phyloP scores from a whole-genome alignment of 2,888 invertebrate genomes.

The Gordius sp. region DNA sequence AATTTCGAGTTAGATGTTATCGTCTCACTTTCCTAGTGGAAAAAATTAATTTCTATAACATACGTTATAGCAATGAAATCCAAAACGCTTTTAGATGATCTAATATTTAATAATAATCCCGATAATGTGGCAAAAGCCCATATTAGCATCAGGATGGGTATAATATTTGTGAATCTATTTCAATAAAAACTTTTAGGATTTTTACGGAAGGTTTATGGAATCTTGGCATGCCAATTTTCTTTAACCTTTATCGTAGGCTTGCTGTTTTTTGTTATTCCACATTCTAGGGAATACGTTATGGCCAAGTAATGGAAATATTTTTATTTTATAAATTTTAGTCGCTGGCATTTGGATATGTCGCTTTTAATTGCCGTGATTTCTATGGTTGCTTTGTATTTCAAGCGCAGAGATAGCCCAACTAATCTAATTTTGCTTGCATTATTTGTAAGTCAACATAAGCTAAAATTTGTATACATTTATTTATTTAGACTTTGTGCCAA shows the following conservation, averaged over 20 bases:
- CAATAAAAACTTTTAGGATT: constrained; percentile 9
- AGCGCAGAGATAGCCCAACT: not conserved
- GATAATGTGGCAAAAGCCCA: not conserved
- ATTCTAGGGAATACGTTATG: not conserved
- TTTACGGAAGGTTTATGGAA: constrained; percentile 3
- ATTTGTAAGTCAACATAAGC: constrained; percentile 10
- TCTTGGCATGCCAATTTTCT: not conserved
- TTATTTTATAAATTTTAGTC: not conserved
- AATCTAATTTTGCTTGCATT: not conserved
- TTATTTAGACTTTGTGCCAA: constrained; percentile 13
- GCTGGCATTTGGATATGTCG: not conserved
- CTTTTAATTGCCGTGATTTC: not conserved
- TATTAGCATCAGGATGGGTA: not conserved
- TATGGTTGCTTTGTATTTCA: not conserved
- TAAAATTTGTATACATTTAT: constrained; percentile 2
- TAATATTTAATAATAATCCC: too few relatives aligned
- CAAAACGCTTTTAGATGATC: too few relatives aligned
- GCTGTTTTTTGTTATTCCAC: not conserved
- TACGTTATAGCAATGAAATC: too few relatives aligned
- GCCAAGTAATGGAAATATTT: not conserved
- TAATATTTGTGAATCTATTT: not conserved
- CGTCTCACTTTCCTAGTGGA: too few relatives aligned
- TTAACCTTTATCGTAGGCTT: not conserved
- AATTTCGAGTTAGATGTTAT: too few relatives aligned
- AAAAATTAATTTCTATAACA: too few relatives aligned